Base-by-base conservation (phyloP, 2,888 invertebrate species). In the Neoascia interrupta region DNA sequence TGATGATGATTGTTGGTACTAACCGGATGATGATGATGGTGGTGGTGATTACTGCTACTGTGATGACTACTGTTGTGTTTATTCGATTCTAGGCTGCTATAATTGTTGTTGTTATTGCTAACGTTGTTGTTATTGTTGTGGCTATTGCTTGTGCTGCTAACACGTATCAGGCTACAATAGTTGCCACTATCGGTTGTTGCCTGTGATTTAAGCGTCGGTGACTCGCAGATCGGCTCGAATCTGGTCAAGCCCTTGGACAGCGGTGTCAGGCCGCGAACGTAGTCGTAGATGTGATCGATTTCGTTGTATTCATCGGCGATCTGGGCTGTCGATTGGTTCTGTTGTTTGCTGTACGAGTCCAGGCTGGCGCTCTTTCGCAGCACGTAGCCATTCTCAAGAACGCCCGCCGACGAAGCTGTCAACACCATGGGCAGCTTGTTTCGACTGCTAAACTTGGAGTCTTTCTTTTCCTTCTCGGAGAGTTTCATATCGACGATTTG, bases 231-330 rank as follows among this genome's bases (percentile, higher is more conserved):
- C 37, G 84, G 90, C 84, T 84, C 90, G 86, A 84, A 90, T 82
- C 83, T 89, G 83, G 87, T 90, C 87, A 83, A 87, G 84, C 92
- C 94, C 87, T 96, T 95, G 3, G 97, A 96, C 21, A 96, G 91
- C 1, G 96, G 96, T 53, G 97, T 97, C 83, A 97, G 94, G 0
- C 97, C 97, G 80, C 97, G 91, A 0, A 98, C 97, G 87, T 97
- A 98, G 87, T 97, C 97, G 87, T 98, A 98, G 82, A 98, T 96
- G 89, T 97, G 96, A 90, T 98, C 97, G 83, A 98, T 97, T 89
- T 98, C 97, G 84, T 97, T 96, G 88, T 97, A 97, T 85, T 97
- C 96, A 86, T 96, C 95, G 23, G 93, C 94, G 85, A 92, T 90
- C 83, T 91, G 92, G 82, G 90, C 90, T 84, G 90, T 90, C 26